A percentile compares a stretch with the other conserved stretches of the same genome.
phyloP scores from a whole-genome alignment of 2,888 invertebrate species.

The Nycteola revayana region DNA sequence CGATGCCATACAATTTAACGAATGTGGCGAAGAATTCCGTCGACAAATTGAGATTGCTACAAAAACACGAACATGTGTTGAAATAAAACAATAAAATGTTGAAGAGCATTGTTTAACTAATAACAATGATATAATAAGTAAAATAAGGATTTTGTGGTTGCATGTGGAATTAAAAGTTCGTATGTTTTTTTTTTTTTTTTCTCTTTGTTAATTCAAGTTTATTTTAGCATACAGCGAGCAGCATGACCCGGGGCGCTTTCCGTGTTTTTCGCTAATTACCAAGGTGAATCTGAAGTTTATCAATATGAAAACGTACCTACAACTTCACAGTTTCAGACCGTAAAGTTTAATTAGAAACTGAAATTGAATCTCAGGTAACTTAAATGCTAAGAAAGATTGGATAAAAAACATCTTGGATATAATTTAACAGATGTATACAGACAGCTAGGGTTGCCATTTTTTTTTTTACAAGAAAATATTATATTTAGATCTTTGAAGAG shows the following conservation, averaged over 20 bases:
- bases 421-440: too few relatives aligned
- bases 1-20: slow-evolving; percentile 33
- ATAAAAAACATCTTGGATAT: too few relatives aligned
- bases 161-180: slow-evolving; percentile 15
- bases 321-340: slow-evolving; percentile 8
- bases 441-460: too few relatives aligned
- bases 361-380: too few relatives aligned
- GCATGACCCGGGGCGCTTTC: slow-evolving; percentile 9
- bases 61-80: slow-evolving; percentile 16
- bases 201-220: slow-evolving; percentile 19
- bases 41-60: slow-evolving; percentile 11
- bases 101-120: slow-evolving; percentile 13
- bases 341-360: slow-evolving; percentile 31
- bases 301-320: slow-evolving; percentile 17
- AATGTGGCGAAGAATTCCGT: slow-evolving; percentile 2
- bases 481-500: too few relatives aligned
- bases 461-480: too few relatives aligned
- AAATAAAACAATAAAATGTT: slow-evolving; percentile 4
- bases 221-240: slow-evolving; percentile 14
- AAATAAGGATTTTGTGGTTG: slow-evolving; percentile 8
- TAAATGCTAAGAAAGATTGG: too few relatives aligned
- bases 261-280: slow-evolving; percentile 23
- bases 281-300: slow-evolving; percentile 19
- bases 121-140: slow-evolving; percentile 23
- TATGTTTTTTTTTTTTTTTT: slow-evolving; percentile 17